Evolutionary conservation across 1,140 invertebrate species (phyloP).

Genomic region (Drosophila tani): DNA sequence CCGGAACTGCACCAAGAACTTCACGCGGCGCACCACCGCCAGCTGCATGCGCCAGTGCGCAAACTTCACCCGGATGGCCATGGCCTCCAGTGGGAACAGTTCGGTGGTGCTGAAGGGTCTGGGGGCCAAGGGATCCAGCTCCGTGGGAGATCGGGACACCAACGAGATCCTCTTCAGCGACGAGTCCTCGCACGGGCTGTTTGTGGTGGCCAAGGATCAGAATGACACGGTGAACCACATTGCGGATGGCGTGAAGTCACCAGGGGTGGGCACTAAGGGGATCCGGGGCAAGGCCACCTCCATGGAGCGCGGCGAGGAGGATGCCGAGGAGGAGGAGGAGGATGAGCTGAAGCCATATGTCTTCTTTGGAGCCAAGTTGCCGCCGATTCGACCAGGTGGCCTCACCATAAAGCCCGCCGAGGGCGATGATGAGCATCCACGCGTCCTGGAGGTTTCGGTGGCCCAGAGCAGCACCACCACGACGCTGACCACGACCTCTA

Average conservation of each 20-base stretch:
- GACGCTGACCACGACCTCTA: constrained; percentile 25
- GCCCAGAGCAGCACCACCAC: constrained; percentile 50
- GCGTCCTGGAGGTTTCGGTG: constrained; percentile 75
- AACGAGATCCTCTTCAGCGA: constrained; percentile 84
- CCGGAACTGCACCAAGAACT: constrained; percentile 83
- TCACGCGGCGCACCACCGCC: constrained; percentile 80
- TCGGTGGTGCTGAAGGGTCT: constrained; percentile 47
- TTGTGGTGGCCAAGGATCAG: constrained; percentile 80
- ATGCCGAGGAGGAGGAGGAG: constrained; percentile 79
- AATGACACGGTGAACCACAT: constrained; percentile 80
- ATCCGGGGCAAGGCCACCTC: constrained; percentile 48
- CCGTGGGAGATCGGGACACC: constrained; percentile 62
- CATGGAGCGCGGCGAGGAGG: constrained; percentile 37
- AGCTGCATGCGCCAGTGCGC: constrained; percentile 82
- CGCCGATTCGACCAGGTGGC: constrained; percentile 86
- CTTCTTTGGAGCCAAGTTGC: constrained; percentile 89
- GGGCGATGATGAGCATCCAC: constrained; percentile 76
- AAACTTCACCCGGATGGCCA: constrained; percentile 75
- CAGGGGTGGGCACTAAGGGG: constrained; percentile 19
- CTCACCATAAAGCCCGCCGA: constrained; percentile 85
- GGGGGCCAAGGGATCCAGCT: constrained; percentile 3
- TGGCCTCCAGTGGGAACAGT: constrained; percentile 48
- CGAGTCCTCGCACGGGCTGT: constrained; percentile 79
- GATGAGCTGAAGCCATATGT: constrained; percentile 90
- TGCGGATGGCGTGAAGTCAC: constrained; percentile 56